These are phyloP conservation scores for Periophthalmus magnuspinnatus DNA, from an alignment of 2,797 vertebrate genomes.

Conservation along the genomic window DNA sequence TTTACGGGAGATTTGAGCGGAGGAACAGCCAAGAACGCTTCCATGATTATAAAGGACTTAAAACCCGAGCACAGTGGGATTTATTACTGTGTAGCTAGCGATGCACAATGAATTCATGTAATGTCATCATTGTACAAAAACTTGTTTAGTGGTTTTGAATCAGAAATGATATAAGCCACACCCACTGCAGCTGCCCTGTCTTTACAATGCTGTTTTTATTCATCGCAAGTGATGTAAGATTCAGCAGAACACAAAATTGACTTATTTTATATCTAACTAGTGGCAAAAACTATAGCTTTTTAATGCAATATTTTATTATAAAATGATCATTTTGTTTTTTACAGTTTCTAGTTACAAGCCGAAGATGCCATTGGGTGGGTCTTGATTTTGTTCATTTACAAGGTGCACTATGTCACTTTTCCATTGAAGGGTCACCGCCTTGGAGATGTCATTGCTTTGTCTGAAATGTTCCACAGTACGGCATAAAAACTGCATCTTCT, in stretches of 20 bases:
- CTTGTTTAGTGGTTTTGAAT: not conserved
- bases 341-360: too few species aligned
- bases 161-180: not conserved
- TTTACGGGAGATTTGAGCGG: constrained; percentile 40
- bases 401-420: too few species aligned
- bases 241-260: not conserved
- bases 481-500: not conserved
- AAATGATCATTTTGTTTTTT: not conserved
- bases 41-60: constrained; percentile 34
- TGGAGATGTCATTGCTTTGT: not conserved
- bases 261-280: not conserved
- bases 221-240: not conserved
- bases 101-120: constrained; percentile 1
- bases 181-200: not conserved
- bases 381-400: too few species aligned
- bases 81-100: constrained; percentile 7
- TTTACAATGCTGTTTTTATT: not conserved
- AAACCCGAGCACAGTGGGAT: not conserved
- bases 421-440: not conserved
- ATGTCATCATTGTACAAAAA: constrained; percentile 7
- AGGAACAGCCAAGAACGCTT: constrained; percentile 25
- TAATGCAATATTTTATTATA: not conserved
- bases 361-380: too few species aligned
- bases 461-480: not conserved
- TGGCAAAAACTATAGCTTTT: not conserved